A percentile compares a stretch with the other conserved stretches of the same genome.
These are phyloP conservation scores for Leucopsar rothschildi DNA, from an alignment of 2,113 vertebrate genomes.

Conservation along the genomic window DNA sequence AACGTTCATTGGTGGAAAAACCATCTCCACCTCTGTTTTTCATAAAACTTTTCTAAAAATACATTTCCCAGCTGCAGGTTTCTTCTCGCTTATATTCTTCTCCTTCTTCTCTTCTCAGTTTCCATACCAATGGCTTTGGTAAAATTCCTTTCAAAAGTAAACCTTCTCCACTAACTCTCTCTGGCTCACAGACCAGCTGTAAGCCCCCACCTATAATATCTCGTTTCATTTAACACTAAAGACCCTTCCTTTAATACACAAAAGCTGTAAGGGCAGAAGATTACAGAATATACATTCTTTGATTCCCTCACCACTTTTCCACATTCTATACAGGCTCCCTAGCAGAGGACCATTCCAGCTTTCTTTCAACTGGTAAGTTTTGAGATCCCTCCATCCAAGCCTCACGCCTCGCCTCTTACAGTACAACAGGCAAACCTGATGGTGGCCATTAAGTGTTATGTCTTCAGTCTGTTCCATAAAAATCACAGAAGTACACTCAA, in stretches of 20 bases:
- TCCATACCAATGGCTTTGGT: too few relatives aligned
- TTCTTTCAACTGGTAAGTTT: background rate
- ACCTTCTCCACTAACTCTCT: too few relatives aligned
- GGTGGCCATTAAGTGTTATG: fast-evolving
- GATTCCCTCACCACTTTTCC: background rate
- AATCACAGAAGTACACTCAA: background rate
- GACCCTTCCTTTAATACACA: too few relatives aligned
- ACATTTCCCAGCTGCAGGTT: too few relatives aligned
- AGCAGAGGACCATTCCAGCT: background rate
- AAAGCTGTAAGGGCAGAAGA: background rate
- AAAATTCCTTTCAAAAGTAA: too few relatives aligned
- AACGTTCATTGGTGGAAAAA: too few relatives aligned
- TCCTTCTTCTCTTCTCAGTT: too few relatives aligned
- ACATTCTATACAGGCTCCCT: background rate
- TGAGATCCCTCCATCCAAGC: background rate
- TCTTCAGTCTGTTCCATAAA: background rate
- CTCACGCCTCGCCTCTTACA: background rate
- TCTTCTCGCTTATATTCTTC: too few relatives aligned
- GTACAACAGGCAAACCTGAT: background rate
- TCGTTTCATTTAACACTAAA: background rate
- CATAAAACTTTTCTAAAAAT: too few relatives aligned
- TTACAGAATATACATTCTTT: fast-evolving
- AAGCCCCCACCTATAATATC: too few relatives aligned
- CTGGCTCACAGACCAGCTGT: too few relatives aligned
- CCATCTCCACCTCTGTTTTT: too few relatives aligned